Percentiles rank a stretch among this genome's conserved stretches.
Conservation (phyloP, 2,113 vertebrate genomes). For the Rattus rattus region DNA sequence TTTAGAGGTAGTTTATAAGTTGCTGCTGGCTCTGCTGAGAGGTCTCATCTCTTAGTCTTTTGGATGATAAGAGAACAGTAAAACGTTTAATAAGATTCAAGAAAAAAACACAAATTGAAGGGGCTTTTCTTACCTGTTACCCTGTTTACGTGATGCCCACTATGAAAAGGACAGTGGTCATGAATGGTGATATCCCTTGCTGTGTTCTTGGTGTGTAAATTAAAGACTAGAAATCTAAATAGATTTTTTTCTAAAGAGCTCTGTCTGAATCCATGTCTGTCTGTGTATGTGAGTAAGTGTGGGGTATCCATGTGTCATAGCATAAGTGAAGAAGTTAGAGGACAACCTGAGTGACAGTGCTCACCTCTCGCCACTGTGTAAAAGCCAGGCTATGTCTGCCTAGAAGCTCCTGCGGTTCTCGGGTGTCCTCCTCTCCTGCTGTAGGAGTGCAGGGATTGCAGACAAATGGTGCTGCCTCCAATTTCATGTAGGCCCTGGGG, state of each 20-base stretch:
- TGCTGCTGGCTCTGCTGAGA: not conserved
- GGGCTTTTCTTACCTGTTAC: not conserved
- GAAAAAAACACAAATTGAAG: not conserved
- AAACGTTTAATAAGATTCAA: not conserved
- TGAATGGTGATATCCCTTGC: not conserved
- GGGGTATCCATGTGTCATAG: not conserved
- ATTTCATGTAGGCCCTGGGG: too few relatives aligned
- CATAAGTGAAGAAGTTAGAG: not conserved
- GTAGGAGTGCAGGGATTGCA: not conserved
- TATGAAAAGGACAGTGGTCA: not conserved
- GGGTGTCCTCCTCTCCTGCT: not conserved
- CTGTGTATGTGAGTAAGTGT: not conserved
- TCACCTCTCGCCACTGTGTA: too few relatives aligned
- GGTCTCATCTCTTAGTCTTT: not conserved
- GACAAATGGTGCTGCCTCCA: not conserved
- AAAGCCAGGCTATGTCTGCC: not conserved
- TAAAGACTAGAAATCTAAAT: slow-evolving; percentile 6
- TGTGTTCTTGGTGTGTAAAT: not conserved
- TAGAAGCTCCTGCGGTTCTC: too few relatives aligned
- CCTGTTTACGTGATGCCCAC: not conserved
- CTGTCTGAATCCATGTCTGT: not conserved
- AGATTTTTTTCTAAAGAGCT: not conserved
- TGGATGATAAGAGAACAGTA: not conserved
- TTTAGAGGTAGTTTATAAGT: too few relatives aligned
- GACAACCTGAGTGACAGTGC: not conserved